phyloP scores from a whole-genome alignment of 35 echinoderm and acorn worm species.

The Apostichopus californicus region DNA sequence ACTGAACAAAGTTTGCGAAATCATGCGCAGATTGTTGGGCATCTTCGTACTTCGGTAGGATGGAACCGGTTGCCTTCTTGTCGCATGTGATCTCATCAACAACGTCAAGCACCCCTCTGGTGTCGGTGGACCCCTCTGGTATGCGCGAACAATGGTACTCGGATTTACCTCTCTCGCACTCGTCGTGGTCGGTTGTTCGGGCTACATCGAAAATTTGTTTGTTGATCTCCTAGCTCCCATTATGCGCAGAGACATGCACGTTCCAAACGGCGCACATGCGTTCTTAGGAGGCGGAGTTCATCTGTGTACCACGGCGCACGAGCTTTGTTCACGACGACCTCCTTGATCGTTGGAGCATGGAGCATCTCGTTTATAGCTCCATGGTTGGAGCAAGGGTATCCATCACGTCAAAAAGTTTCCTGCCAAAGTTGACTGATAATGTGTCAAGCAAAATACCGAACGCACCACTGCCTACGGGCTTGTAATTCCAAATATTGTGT shows the following conservation, averaged over 20 bases:
- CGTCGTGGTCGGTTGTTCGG: not conserved
- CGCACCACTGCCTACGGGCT: not conserved
- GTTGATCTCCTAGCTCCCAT: not conserved
- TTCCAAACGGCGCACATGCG: not conserved
- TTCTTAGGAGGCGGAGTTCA: not conserved
- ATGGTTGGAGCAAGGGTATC: not conserved
- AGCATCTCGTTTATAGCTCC: too few species aligned
- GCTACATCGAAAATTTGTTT: constrained; percentile 15
- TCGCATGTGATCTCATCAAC: not conserved
- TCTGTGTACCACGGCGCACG: not conserved
- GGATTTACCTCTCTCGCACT: not conserved
- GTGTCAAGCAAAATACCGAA: not conserved
- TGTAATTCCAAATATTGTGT: not conserved
- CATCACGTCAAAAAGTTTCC: not conserved
- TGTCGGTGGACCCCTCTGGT: not conserved
- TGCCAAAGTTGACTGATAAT: constrained; percentile 14
- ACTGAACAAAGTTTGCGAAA: not conserved
- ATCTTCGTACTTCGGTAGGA: not conserved
- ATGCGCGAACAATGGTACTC: not conserved
- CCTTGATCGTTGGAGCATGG: not conserved
- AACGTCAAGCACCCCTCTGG: not conserved
- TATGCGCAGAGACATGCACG: not conserved
- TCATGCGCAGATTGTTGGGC: not conserved
- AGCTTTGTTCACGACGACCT: not conserved
- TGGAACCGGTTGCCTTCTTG: not conserved